Evolutionary conservation across 2,113 vertebrate species (phyloP).

Genomic region (Baryphthengus martii): DNA sequence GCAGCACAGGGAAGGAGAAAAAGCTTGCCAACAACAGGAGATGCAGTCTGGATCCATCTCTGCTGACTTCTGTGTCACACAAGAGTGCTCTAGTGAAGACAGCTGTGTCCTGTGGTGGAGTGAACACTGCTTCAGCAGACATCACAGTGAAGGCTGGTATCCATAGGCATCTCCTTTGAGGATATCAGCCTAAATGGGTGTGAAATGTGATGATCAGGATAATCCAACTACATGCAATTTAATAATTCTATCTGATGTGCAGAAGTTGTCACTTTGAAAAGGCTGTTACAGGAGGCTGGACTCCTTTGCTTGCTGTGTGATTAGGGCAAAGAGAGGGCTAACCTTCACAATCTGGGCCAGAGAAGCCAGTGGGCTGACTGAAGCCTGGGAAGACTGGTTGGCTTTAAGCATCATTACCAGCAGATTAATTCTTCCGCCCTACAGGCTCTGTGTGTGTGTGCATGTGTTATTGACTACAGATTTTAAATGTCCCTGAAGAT

Average conservation of each 20-base stretch:
- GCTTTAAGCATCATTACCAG: neutral
- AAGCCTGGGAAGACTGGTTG: neutral
- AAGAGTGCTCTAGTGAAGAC: neutral
- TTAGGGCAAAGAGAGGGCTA: neutral
- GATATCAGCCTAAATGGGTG: neutral
- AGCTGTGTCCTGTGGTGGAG: neutral
- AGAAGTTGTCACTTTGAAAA: neutral
- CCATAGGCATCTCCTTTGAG: neutral
- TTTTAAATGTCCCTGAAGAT: neutral
- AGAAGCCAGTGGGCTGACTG: neutral
- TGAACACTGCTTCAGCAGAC: neutral
- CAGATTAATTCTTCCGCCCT: neutral
- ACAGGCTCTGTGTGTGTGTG: neutral
- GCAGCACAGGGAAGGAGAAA: neutral
- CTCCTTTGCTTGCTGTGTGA: neutral
- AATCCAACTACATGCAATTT: neutral
- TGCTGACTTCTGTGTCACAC: neutral
- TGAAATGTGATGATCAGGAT: neutral
- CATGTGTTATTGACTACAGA: neutral
- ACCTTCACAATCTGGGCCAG: neutral
- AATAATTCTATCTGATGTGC: neutral
- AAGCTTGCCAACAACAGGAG: neutral
- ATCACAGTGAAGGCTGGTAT: neutral
- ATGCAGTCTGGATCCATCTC: neutral
- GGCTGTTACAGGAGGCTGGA: fast-evolving